A percentile compares a stretch with the other conserved stretches of the same genome.
Conservation (phyloP, 2,797 vertebrate species). For the Simalia tracyae region DNA sequence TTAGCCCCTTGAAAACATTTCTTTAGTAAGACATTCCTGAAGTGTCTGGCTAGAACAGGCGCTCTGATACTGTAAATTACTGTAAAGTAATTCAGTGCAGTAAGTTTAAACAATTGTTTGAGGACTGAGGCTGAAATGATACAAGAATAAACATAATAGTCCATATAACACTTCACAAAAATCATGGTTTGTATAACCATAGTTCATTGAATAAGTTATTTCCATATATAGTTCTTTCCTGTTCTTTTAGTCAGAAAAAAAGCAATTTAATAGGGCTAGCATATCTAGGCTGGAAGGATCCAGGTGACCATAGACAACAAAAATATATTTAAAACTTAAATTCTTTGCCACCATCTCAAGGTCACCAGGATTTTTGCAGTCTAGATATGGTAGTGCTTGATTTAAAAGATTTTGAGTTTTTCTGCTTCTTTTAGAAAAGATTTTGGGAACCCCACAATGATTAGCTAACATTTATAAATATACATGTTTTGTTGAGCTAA, state of each 20-base stretch:
- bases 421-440: not conserved
- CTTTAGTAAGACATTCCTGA: conserved; percentile 41
- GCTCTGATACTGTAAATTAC: conserved; percentile 15
- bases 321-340: not conserved
- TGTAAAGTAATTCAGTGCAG: not conserved
- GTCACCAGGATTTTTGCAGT: not conserved
- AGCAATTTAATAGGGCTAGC: not conserved
- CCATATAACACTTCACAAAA: not conserved
- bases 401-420: not conserved
- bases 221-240: not conserved
- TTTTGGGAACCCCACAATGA: not conserved
- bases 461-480: not conserved
- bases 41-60: conserved; percentile 21
- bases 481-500: not conserved
- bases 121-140: not conserved
- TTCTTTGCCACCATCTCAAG: not conserved
- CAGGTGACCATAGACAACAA: not conserved
- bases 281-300: not conserved
- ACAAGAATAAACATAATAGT: not conserved
- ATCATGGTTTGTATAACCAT: not conserved
- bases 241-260: too few species aligned
- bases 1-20: conserved; percentile 62
- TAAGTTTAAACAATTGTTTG: conserved; percentile 1
- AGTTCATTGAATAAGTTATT: not conserved
- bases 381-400: too few species aligned